phyloP scores from a whole-genome alignment of 2,888 invertebrate species.

The Volucella zonaria region DNA sequence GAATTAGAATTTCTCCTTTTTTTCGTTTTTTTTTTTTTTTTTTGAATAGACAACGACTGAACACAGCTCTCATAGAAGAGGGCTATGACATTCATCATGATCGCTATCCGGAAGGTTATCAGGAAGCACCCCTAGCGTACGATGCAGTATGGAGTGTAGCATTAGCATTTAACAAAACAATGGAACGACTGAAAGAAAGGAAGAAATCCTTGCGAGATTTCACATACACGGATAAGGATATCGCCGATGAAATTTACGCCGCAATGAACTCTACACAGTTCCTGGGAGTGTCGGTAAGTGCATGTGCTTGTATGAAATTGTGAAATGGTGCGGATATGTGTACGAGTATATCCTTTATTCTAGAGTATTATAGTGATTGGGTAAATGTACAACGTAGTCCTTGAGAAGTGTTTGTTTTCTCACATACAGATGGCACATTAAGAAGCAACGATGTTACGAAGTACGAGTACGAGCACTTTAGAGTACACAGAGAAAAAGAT shows the following conservation, averaged over 20 bases:
- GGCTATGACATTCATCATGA: slow-evolving; percentile 94
- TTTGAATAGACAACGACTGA: slow-evolving; percentile 87
- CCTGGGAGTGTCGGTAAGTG: slow-evolving; percentile 97
- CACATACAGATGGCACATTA: slow-evolving; percentile 33
- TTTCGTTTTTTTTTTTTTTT: slow-evolving; percentile 18
- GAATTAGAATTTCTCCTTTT: slow-evolving; percentile 5
- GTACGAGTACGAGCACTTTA: neutral
- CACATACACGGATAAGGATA: slow-evolving; percentile 96
- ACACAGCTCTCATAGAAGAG: slow-evolving; percentile 90
- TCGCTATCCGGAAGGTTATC: slow-evolving; percentile 95
- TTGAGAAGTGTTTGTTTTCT: slow-evolving; percentile 31
- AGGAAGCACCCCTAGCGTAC: slow-evolving; percentile 98
- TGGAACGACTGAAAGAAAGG: slow-evolving; percentile 90
- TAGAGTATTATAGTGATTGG: neutral
- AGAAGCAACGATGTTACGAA: neutral
- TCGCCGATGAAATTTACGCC: slow-evolving; percentile 97
- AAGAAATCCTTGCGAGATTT: slow-evolving; percentile 96
- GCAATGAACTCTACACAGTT: slow-evolving; percentile 99
- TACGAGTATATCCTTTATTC: too few relatives aligned
- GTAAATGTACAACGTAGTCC: slow-evolving; percentile 20
- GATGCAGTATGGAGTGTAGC: slow-evolving; percentile 99
- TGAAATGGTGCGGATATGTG: neutral
- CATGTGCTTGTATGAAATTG: neutral
- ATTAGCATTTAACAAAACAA: slow-evolving; percentile 98
- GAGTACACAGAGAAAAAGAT: slow-evolving; percentile 30